Evolutionary conservation across 1,140 invertebrate genomes (phyloP).

Genomic region (Cydia fagiglandana): DNA sequence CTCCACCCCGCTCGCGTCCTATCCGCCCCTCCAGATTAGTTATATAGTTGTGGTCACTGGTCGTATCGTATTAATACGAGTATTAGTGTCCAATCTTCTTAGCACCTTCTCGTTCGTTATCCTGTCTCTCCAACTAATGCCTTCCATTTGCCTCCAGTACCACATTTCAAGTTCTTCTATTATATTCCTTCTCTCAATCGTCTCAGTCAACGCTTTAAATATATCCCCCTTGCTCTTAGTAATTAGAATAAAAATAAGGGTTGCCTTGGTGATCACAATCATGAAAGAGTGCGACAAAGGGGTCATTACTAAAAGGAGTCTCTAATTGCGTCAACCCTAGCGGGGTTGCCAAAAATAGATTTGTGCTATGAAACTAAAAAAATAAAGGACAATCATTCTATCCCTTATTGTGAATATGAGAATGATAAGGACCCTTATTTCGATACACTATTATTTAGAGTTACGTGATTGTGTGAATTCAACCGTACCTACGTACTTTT

Average conservation of each 20-base stretch:
- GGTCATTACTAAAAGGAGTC: neutral
- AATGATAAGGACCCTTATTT: neutral
- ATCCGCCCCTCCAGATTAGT: too few relatives aligned
- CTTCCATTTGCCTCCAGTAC: too few relatives aligned
- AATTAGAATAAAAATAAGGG: neutral
- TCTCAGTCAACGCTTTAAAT: neutral
- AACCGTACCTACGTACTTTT: neutral
- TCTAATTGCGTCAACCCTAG: neutral
- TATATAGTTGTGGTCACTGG: too few relatives aligned
- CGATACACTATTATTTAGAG: neutral
- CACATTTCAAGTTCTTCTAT: too few relatives aligned
- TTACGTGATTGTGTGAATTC: neutral
- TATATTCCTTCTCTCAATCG: too few relatives aligned
- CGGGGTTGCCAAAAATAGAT: neutral
- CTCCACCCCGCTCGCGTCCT: too few relatives aligned
- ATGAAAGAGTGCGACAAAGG: neutral
- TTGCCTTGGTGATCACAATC: neutral
- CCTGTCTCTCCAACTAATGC: too few relatives aligned
- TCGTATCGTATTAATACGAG: too few relatives aligned
- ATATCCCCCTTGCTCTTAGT: constrained; percentile 12
- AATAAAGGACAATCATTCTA: neutral
- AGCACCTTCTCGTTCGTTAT: too few relatives aligned
- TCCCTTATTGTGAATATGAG: neutral
- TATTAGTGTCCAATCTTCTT: too few relatives aligned
- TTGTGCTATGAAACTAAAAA: neutral